Evolutionary conservation across 1,140 invertebrate species (phyloP), one percentile per base, ranked within the genome.

Genomic region (Globodera ellingtonae): DNA sequence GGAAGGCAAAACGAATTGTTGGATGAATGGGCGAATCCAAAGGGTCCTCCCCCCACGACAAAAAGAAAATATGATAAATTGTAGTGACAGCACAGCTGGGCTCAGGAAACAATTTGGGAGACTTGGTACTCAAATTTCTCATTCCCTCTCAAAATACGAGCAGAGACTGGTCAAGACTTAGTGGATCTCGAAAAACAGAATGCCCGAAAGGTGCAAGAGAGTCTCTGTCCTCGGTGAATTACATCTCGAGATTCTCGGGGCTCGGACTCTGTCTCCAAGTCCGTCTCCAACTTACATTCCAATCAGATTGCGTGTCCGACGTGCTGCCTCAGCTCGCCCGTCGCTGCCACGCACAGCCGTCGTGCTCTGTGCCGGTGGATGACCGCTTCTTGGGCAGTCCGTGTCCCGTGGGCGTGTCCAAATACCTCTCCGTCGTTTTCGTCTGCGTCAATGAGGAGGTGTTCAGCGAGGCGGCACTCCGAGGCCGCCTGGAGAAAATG

Each of bases 391-490:
- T 86, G 15, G 85, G 85, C n/a, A 86, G 78, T 72, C 84, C 81
- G 44, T 86, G 85, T 62, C 47, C 62, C 13, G 9, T 72, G 35
- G 70, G 48, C 44, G 73, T 86, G 15, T 71, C 78, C 62, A 86
- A 86, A 72, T 86, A 86, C 59, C 75, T 86, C 13, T 78, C 70
- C 50, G 35, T 86, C 13, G 86, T 86, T 24, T 87, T 74, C 67
- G 83, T 82, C 65, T 86, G 86, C 67, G 83, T 86, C 35, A 86
- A 87, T 50, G 85, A 86, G 24, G 84, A 87, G 76, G 84, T 86
- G 13, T 86, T 86, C 74, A 84, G 81, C 62, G 85, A 86, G 46
- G 86, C 84, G n/a, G 85, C 85, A 13, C 72, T 86, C 35, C 78
- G 79, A 56, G 86, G 85, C 50, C 46, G 73, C 47, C 73, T 86